Percentiles rank a stretch among this genome's conserved stretches.
These are phyloP conservation scores for Limulus polyphemus DNA, from an alignment of 2,888 invertebrate genomes.

Conservation along the genomic window DNA sequence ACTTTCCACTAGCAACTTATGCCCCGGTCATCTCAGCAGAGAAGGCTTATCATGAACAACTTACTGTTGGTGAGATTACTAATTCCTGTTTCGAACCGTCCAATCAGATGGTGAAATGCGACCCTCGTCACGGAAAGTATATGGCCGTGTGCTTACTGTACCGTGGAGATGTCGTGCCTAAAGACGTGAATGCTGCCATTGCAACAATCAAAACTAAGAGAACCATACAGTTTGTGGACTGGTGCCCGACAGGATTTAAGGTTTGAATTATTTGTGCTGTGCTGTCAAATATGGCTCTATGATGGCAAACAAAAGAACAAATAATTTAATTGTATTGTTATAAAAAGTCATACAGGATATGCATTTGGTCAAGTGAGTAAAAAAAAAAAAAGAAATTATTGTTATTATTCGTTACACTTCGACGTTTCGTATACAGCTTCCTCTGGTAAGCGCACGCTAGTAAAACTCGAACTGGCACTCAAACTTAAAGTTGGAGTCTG, in stretches of 20 bases:
- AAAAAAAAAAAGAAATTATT: too few relatives aligned
- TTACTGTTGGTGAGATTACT: constrained; percentile 39
- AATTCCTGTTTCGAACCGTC: constrained; percentile 39
- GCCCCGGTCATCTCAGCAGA: constrained; percentile 39
- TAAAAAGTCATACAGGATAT: too few relatives aligned
- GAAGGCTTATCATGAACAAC: constrained; percentile 40
- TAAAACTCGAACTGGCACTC: too few relatives aligned
- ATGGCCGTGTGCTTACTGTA: constrained; percentile 34
- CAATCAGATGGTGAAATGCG: constrained; percentile 32
- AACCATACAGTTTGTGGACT: constrained; percentile 74
- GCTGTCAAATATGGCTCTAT: background rate
- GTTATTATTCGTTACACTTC: too few relatives aligned
- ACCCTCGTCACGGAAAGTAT: constrained; percentile 28
- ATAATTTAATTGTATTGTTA: too few relatives aligned
- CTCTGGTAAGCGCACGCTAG: too few relatives aligned
- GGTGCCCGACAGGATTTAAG: constrained; percentile 73
- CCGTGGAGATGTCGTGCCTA: constrained; percentile 44
- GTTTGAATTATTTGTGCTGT: constrained; percentile 31
- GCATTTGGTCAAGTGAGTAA: too few relatives aligned
- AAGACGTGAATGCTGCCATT: constrained; percentile 40
- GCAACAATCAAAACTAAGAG: constrained; percentile 41
- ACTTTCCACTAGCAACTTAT: constrained; percentile 62
- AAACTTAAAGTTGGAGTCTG: too few relatives aligned
- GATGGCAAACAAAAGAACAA: background rate
- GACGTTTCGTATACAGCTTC: too few relatives aligned